Evolutionary conservation across 1,140 invertebrate genomes (phyloP).

Genomic region (Carcinoscorpius rotundicauda): DNA sequence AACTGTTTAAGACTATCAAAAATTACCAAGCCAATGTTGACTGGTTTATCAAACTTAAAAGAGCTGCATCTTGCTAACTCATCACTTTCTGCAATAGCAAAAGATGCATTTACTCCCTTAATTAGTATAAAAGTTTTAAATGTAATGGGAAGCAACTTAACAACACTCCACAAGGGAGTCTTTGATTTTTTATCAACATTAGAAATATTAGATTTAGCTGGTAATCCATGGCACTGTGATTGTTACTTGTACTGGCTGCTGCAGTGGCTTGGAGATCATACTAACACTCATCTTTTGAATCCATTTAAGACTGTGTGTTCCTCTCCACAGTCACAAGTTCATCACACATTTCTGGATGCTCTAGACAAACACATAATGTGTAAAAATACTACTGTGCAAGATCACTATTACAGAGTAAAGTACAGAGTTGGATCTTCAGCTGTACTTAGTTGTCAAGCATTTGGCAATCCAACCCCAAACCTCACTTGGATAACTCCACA

Average conservation of each 20-base stretch:
- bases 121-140: slow-evolving; percentile 49
- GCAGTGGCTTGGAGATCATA: slow-evolving; percentile 41
- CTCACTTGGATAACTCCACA: slow-evolving; percentile 75
- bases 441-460: slow-evolving; percentile 59
- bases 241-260: slow-evolving; percentile 79
- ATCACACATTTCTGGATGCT: slow-evolving; percentile 19
- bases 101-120: slow-evolving; percentile 42
- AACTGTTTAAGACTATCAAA: slow-evolving; percentile 1
- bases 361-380: slow-evolving; percentile 30
- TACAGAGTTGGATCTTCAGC: slow-evolving; percentile 40
- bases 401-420: slow-evolving; percentile 18
- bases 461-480: slow-evolving; percentile 59
- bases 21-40: slow-evolving; percentile 8
- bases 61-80: slow-evolving; percentile 11
- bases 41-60: slow-evolving; percentile 10
- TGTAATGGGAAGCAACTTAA: slow-evolving; percentile 55
- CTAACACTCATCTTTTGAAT: slow-evolving; percentile 16
- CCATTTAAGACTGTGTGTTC: slow-evolving; percentile 22
- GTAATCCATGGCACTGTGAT: slow-evolving; percentile 74
- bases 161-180: slow-evolving; percentile 50
- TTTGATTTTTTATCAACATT: slow-evolving; percentile 49
- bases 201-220: slow-evolving; percentile 46
- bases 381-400: slow-evolving; percentile 23
- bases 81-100: slow-evolving; percentile 24
- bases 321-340: slow-evolving; percentile 11